Percentiles rank a stretch among this genome's conserved stretches.
Conservation (phyloP, 2,113 vertebrate species). For the Diadophis punctatus region DNA sequence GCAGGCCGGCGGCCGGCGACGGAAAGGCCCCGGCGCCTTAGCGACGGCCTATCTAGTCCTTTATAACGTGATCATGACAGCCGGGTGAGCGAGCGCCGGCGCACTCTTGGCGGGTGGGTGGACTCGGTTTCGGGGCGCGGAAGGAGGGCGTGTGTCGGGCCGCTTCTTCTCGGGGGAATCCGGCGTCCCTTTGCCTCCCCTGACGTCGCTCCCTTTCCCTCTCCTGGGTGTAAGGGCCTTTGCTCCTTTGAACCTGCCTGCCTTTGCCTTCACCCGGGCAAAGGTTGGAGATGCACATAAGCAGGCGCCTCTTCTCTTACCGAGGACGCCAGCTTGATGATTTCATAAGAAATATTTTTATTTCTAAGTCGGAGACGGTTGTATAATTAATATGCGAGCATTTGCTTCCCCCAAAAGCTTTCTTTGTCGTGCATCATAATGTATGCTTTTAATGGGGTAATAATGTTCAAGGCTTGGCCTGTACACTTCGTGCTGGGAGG, state of each 20-base stretch:
- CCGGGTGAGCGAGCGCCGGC: conserved; percentile 74
- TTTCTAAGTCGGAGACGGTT: background rate
- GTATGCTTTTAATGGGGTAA: background rate
- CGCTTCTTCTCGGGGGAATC: background rate
- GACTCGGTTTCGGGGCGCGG: no score
- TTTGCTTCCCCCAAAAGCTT: background rate
- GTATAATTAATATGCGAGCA: background rate
- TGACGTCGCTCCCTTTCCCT: background rate
- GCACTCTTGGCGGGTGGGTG: background rate
- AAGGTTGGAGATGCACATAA: background rate
- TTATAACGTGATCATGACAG: conserved; percentile 97
- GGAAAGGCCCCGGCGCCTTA: conserved; percentile 82
- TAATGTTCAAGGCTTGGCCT: background rate
- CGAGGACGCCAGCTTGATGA: background rate
- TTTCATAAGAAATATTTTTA: background rate
- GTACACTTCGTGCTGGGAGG: background rate
- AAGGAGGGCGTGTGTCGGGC: background rate
- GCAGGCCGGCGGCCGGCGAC: conserved; percentile 62
- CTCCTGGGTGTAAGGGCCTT: no score
- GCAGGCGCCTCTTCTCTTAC: background rate
- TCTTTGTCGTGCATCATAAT: background rate
- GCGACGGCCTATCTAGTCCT: conserved; percentile 91
- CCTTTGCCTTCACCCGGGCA: background rate
- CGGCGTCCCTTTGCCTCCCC: background rate
- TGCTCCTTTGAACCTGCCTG: background rate